phyloP scores from a whole-genome alignment of 2,888 invertebrate species.

The Masnerella sp. region DNA sequence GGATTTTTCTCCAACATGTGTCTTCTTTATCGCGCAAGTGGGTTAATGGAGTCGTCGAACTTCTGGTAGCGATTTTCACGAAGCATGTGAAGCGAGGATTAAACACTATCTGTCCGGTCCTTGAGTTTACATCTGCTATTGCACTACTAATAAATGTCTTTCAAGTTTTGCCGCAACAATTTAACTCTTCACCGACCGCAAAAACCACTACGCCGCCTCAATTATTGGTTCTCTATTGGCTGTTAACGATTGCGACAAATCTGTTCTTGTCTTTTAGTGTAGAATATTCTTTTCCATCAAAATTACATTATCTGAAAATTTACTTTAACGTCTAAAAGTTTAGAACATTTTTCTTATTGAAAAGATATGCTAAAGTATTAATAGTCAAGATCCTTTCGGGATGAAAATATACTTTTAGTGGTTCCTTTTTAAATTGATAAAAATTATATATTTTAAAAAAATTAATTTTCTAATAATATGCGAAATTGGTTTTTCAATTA shows the following conservation, averaged over 20 bases:
- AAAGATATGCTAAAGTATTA: too few species aligned
- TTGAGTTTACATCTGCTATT: constrained; percentile 58
- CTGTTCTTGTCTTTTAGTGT: too few species aligned
- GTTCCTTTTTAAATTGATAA: too few species aligned
- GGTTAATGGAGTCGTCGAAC: constrained; percentile 69
- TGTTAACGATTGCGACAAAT: background rate
- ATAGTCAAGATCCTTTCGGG: too few species aligned
- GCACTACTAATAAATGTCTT: constrained; percentile 37
- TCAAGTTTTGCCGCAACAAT: constrained; percentile 49
- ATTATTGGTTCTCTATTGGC: constrained; percentile 11
- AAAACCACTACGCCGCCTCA: constrained; percentile 16
- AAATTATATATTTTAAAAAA: too few species aligned
- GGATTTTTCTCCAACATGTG: constrained; percentile 58
- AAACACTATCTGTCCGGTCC: constrained; percentile 62
- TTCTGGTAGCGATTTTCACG: constrained; percentile 65
- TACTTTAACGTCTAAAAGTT: too few species aligned
- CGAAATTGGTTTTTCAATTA: too few species aligned
- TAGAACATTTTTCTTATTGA: too few species aligned
- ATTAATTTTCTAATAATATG: too few species aligned
- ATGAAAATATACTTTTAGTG: too few species aligned
- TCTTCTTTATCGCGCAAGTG: constrained; percentile 65
- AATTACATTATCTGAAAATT: too few species aligned
- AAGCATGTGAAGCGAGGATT: constrained; percentile 66
- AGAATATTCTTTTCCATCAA: too few species aligned
- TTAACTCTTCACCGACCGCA: constrained; percentile 31